Base-by-base conservation (phyloP, 2,113 vertebrate genomes). In the Xiphophorus hellerii region DNA sequence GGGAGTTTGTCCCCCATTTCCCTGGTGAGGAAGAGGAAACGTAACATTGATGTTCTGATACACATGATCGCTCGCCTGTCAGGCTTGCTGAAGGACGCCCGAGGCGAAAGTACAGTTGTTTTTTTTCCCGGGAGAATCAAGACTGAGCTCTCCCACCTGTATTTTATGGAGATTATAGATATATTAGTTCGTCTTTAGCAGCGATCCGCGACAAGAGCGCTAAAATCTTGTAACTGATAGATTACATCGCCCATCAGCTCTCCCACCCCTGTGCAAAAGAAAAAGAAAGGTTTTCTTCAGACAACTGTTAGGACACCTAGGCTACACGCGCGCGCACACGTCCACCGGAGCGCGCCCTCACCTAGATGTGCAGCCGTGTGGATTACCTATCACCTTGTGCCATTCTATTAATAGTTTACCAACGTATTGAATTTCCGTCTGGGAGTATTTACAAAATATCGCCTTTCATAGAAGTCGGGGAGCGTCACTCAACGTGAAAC, bases 341-440 rank as follows among this genome's bases (percentile, higher is more conserved):
- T 3, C 14, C 72, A 42, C 39, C 63, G 62, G 39, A 74, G 67
- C 87, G 74, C 87, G 73, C 72, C 66, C 89, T 84, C 84, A 92
- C 84, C 84, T 87, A 91, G 86, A 88, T 65, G 87, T 78, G 82
- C 85, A 64, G 82, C 84, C 89, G 88, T 94, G 91, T 92, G 84
- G 89, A 90, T 93, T 90, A 92, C 92, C 90, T 89, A 90, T 84
- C 93, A 93, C 90, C 93, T 93, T 92, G 90, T 84, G 87, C 91
- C 74, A 27, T 86, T 92, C 93, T 95, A 95, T 95, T 91, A 94
- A 94, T 95, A 94, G 93, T 94, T 95, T 94, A 94, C 90, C 92
- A 91, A 95, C 92, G 90, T 92, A 95, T 94, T 92, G 78, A 20
- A 91, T 94, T 92, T 91, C 92, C 66, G 80, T 90, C 78, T 81